Evolutionary conservation across 2,888 invertebrate genomes (phyloP), one percentile per base, ranked within the genome.

Genomic region (Masnerella sp.): DNA sequence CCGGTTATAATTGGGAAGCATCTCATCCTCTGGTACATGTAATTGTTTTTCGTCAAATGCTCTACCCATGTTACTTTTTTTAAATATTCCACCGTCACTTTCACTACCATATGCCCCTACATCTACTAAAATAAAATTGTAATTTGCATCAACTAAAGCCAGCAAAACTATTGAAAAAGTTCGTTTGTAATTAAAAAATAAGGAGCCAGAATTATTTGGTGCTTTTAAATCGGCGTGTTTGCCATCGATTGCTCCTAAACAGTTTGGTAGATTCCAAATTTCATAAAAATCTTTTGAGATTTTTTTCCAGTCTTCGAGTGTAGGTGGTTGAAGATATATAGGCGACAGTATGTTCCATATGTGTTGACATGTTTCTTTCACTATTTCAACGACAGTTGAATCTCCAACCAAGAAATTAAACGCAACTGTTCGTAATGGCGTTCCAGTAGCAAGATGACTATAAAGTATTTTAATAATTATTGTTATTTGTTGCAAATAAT

Each of bases 21-120:
- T 8, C 2, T 43, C 8, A 14, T 43, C 43, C 2, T 12, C 5
- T 25, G 25, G 25, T 3, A 43, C n/a, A 14, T 43, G 11, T 3
- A 43, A 14, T 8, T 2, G 1, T 25, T 25, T 25, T 1, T 22
- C 4, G n/a, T 43, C 43, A 25, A 43, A 43, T 14, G 7, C 25
- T 43, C 25, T 12, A 7, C 43, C 43, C 5, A 43, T 14, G 5
- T 25, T 25, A 14, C 43, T 43, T 0, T 43, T 12, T 25, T 25
- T 43, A 14, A 43, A 43, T 3, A 43, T 20, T 1, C 42, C 42
- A 11, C 42, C 42, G 11, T 42, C 42, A 20, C 42, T 42, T 7
- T 42, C 20, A 9, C n/a, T 11, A 5, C 42, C 42, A 20, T 20
- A 42, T 0, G 42, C 42, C n/a, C 42, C 42, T 2, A 42, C 11